A percentile compares a stretch with the other conserved stretches of the same genome.
These are phyloP conservation scores for Tetranychus piercei DNA, from an alignment of 2,888 invertebrate species.

Conservation along the genomic window DNA sequence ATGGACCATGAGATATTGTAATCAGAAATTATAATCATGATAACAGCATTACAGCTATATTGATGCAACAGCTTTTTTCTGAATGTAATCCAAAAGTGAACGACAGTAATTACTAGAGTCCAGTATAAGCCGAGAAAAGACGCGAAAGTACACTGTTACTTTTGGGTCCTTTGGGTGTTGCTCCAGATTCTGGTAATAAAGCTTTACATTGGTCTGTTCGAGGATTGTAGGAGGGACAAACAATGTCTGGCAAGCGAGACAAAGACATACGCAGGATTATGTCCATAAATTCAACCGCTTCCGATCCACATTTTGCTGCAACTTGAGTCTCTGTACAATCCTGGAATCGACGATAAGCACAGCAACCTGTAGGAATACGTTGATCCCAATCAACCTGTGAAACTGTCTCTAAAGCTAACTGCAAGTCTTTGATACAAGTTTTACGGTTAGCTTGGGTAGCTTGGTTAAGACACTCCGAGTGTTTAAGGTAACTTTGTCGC, in stretches of 20 bases:
- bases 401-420: constrained; percentile 25
- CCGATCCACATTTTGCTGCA: constrained; percentile 26
- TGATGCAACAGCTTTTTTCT: too few relatives aligned
- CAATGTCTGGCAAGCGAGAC: constrained; percentile 27
- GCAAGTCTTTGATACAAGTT: constrained; percentile 26
- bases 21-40: too few relatives aligned
- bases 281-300: constrained; percentile 22
- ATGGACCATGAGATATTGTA: too few relatives aligned
- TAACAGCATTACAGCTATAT: too few relatives aligned
- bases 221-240: constrained; percentile 25
- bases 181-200: constrained; percentile 24
- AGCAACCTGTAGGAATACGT: constrained; percentile 27
- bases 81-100: too few relatives aligned
- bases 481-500: constrained; percentile 25
- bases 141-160: constrained; percentile 25
- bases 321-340: constrained; percentile 25
- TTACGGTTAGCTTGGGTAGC: background rate
- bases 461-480: constrained; percentile 26
- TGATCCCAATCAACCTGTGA: constrained; percentile 25
- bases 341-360: constrained; percentile 20
- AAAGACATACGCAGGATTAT: constrained; percentile 25
- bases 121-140: constrained; percentile 26
- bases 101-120: constrained; percentile 15
- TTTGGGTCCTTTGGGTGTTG: constrained; percentile 23
- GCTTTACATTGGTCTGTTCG: constrained; percentile 24